Conservation (phyloP, 2,888 invertebrate genomes). For the Slavum lentiscoides region DNA sequence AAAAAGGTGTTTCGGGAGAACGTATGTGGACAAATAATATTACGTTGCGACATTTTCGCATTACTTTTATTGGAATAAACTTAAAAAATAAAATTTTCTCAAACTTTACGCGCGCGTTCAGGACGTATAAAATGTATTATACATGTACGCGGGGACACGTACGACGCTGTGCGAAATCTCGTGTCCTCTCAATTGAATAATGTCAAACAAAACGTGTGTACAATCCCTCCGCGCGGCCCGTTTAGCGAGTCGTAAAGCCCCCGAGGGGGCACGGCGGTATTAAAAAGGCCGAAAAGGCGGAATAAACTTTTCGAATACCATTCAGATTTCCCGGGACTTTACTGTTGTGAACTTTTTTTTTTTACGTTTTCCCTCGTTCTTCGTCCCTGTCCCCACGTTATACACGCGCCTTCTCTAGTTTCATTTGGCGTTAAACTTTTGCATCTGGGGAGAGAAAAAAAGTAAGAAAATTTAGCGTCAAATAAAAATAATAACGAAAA, state of each 20-base stretch:
- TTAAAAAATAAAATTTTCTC: too few relatives aligned
- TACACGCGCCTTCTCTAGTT: conserved; percentile 3
- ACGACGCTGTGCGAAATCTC: too few relatives aligned
- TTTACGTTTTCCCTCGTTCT: conserved; percentile 10
- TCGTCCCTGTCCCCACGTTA: neutral
- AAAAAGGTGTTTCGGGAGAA: too few relatives aligned
- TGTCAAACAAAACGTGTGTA: neutral
- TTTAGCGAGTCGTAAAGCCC: conserved; percentile 25
- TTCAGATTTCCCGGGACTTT: conserved; percentile 48
- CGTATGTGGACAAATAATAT: too few relatives aligned
- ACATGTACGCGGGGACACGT: too few relatives aligned
- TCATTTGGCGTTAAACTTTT: conserved; percentile 48
- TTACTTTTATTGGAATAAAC: too few relatives aligned
- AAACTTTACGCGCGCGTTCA: too few relatives aligned
- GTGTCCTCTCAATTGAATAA: too few relatives aligned
- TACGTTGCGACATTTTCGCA: too few relatives aligned
- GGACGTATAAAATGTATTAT: too few relatives aligned
- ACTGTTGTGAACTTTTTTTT: conserved; percentile 37
- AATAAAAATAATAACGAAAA: conserved; percentile 25
- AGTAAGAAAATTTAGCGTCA: conserved; percentile 35
- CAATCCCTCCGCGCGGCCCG: neutral
- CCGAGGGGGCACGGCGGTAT: conserved; percentile 27
- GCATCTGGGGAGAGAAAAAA: neutral
- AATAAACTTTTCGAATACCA: conserved; percentile 51
- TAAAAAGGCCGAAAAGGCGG: conserved; percentile 45